These are phyloP conservation scores for Terrapene triunguis DNA, from an alignment of 2,113 vertebrate species.

Conservation along the genomic window DNA sequence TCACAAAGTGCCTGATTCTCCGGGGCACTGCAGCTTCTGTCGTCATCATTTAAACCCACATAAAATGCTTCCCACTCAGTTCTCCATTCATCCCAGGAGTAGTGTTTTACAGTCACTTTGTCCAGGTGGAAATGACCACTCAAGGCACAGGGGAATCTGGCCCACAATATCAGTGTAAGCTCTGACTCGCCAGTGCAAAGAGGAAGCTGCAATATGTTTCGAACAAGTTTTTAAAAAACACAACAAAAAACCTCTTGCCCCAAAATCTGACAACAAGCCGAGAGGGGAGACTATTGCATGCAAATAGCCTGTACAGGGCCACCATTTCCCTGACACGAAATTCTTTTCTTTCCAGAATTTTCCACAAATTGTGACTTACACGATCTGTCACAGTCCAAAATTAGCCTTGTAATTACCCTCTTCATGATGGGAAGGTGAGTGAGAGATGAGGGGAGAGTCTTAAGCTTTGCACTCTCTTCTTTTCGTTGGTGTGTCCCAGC, in stretches of 20 bases:
- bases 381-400: fast-evolving
- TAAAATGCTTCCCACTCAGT: neutral
- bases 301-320: neutral
- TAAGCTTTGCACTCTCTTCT: neutral
- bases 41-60: neutral
- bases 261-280: neutral
- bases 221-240: slow-evolving; percentile 31
- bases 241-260: neutral
- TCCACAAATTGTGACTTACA: neutral
- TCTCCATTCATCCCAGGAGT: neutral
- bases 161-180: neutral
- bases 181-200: neutral
- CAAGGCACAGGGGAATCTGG: neutral
- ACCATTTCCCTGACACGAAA: neutral
- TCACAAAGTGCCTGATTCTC: neutral
- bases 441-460: neutral
- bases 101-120: neutral
- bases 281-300: slow-evolving; percentile 12
- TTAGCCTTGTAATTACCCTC: neutral
- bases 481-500: neutral
- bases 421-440: fast-evolving
- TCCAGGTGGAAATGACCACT: neutral
- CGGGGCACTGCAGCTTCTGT: neutral
- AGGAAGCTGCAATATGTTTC: slow-evolving; percentile 40
- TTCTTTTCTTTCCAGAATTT: neutral